Evolutionary conservation across 1,140 invertebrate genomes (phyloP), one percentile per base, ranked within the genome.

Genomic region (Physella acuta): DNA sequence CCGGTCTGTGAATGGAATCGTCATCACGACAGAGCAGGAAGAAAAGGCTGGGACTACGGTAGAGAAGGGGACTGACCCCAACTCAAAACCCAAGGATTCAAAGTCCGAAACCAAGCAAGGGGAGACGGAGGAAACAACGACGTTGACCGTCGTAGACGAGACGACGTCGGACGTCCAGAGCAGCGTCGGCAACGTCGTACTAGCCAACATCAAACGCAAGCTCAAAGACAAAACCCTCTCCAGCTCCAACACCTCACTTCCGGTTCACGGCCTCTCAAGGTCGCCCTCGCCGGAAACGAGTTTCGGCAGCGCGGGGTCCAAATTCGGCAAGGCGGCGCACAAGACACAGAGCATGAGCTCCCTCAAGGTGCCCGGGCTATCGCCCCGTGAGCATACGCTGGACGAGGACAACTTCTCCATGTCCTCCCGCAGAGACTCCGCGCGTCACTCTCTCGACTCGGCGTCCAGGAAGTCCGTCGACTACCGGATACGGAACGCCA

Each of bases 391-490:
- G 11, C 20, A 49, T 16, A 24, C 31, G 24, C 44, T 44, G 20
- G 71, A 68, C 11, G 75, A 70, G 2, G 73, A 76, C 55, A 52
- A 34, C 16, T 5, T 69, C 26, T 74, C 72, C 0, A 34, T 72
- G n/a, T 69, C 58, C n/a, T 73, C 74, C 11, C 33, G 67, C 8
- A 37, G 74, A 44, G 74, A 72, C 49, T 75, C 74, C n/a, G 56
- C 68, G n/a, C 52, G 52, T 16, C 44, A 55, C 11, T 75, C 73
- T 33, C 51, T 75, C 31, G 73, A 75, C 49, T 71, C 73, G 16
- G 36, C 34, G 11, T 76, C 74, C 24, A 55, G 72, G 37, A 71
- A 71, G 33, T 76, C 74, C 2, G 70, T 76, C 58, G 74, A 76
- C 59, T 71, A 68, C 44, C 61, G 74, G 5, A 64, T 75, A 37